phyloP scores from a whole-genome alignment of 1,140 invertebrate genomes.

The Contarinia nasturtii region DNA sequence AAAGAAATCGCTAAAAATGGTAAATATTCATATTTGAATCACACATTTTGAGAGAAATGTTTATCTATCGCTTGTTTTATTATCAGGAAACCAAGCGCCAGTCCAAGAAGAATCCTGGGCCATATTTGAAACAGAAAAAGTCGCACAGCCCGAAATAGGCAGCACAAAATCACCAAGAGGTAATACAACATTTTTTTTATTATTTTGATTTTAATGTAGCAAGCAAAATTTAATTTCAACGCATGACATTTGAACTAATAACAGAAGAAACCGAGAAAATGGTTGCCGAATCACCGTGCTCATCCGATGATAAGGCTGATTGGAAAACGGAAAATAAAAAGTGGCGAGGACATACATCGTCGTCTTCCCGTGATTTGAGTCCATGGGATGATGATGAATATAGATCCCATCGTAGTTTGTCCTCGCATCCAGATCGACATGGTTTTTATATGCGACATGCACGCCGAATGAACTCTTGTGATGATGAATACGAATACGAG shows the following conservation, averaged over 20 bases:
- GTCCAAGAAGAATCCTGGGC: conserved; percentile 17
- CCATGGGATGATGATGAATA: conserved; percentile 46
- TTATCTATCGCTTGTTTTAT: no score
- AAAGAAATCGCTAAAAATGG: conserved; percentile 14
- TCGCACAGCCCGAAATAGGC: not conserved
- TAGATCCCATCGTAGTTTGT: conserved; percentile 8
- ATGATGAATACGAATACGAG: conserved; percentile 31
- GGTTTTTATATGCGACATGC: conserved; percentile 21
- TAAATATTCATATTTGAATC: no score
- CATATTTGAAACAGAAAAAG: conserved; percentile 12
- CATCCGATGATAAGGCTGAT: conserved; percentile 49
- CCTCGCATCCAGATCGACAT: conserved; percentile 11
- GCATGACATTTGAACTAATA: conserved; percentile 16
- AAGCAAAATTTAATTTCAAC: not conserved
- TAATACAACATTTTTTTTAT: not conserved
- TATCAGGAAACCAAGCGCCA: not conserved
- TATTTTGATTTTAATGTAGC: not conserved
- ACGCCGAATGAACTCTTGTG: conserved; percentile 22
- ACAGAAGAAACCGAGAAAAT: conserved; percentile 13
- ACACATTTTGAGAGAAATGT: no score
- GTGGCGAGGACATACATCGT: conserved; percentile 35
- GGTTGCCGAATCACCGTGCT: conserved; percentile 48
- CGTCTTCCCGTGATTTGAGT: conserved; percentile 45
- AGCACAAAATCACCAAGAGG: not conserved
- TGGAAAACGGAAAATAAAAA: conserved; percentile 13